A percentile compares a stretch with the other conserved stretches of the same genome.
phyloP scores from a whole-genome alignment of 2,888 invertebrate genomes.

The Amorpha juglandis region DNA sequence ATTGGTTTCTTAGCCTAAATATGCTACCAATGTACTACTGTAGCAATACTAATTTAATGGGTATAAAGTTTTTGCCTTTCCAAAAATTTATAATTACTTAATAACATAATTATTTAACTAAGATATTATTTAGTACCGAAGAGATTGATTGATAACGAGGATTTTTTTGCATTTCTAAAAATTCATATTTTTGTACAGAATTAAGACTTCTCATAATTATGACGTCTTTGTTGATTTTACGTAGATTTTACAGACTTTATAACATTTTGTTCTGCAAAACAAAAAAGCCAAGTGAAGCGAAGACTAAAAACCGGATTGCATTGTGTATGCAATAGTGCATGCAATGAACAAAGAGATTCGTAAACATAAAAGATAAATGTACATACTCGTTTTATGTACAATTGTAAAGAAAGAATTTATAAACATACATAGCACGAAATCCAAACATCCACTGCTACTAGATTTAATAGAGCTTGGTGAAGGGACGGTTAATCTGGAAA shows the following conservation, averaged over 20 bases:
- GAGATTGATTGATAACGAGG: too few species aligned
- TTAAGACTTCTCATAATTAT: not conserved
- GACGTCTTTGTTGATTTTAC: conserved; percentile 1
- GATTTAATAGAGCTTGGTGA: too few species aligned
- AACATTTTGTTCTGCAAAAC: not conserved
- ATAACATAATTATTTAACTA: too few species aligned
- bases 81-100: too few species aligned
- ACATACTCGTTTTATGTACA: not conserved
- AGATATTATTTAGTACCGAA: too few species aligned
- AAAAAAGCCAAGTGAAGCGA: conserved; percentile 4
- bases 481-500: not conserved
- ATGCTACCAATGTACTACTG: too few species aligned
- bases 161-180: too few species aligned
- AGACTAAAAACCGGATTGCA: conserved; percentile 14
- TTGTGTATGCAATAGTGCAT: conserved; percentile 16
- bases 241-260: conserved; percentile 12
- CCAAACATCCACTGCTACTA: not conserved
- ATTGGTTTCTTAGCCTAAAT: too few species aligned
- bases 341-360: conserved; percentile 31
- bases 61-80: too few species aligned
- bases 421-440: conserved; percentile 6
- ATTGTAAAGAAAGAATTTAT: conserved; percentile 8
- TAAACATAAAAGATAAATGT: conserved; percentile 33
- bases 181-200: too few species aligned
- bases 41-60: too few species aligned